Evolutionary conservation across 2,797 vertebrate genomes (phyloP).

Genomic region (Xiphorhynchus erythropygius): DNA sequence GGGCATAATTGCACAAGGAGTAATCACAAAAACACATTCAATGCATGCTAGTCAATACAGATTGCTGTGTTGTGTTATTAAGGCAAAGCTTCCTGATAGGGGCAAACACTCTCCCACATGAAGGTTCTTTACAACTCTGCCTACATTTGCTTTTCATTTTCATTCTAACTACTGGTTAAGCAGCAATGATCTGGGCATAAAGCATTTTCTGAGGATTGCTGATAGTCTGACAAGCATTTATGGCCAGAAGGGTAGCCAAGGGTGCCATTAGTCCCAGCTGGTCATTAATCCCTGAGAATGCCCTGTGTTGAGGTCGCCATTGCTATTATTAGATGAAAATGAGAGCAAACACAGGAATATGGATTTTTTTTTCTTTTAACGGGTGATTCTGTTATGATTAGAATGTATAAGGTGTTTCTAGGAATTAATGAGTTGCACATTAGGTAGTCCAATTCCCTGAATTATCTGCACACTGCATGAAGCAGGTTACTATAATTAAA

Average conservation of each 20-base stretch:
- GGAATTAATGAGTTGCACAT: neutral
- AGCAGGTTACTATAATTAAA: neutral
- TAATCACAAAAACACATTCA: neutral
- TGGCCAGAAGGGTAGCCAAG: conserved; percentile 23
- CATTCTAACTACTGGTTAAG: neutral
- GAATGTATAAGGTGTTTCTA: neutral
- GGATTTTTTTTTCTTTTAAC: neutral
- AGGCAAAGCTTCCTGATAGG: neutral
- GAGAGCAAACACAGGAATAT: neutral
- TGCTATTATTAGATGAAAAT: neutral
- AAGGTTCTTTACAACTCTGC: neutral
- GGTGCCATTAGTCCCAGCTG: conserved; percentile 51
- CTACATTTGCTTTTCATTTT: conserved; percentile 18
- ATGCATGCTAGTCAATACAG: neutral
- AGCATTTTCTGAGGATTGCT: conserved; percentile 23
- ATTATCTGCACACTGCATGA: neutral
- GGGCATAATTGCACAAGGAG: neutral
- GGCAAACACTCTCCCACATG: neutral
- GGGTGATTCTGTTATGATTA: neutral
- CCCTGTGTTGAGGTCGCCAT: neutral
- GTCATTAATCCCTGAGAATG: conserved; percentile 41
- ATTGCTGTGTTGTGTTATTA: neutral
- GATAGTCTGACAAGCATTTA: conserved; percentile 31
- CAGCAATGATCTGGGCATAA: neutral
- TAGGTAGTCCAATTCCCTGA: neutral